Evolutionary conservation across 1,140 invertebrate genomes (phyloP).

Genomic region (Trachelipus rathkii): DNA sequence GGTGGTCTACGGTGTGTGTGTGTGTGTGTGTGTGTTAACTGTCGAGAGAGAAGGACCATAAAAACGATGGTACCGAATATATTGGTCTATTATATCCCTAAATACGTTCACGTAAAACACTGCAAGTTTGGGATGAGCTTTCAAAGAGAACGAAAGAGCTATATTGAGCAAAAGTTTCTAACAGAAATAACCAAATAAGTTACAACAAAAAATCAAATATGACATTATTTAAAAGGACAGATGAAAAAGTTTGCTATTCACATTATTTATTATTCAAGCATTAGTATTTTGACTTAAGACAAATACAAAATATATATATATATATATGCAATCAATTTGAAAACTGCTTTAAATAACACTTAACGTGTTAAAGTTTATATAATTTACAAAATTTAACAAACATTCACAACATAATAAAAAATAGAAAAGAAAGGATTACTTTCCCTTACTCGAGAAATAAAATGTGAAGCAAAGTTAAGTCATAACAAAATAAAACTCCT

Average conservation of each 20-base stretch:
- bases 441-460: background rate
- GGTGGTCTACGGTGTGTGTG: too few relatives aligned
- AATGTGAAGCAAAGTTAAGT: background rate
- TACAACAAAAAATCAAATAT: too few relatives aligned
- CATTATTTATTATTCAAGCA: conserved; percentile 9
- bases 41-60: too few relatives aligned
- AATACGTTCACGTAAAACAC: too few relatives aligned
- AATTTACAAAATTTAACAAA: conserved; percentile 9
- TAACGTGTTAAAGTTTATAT: background rate
- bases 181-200: too few relatives aligned
- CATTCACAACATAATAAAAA: background rate
- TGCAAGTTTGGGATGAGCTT: too few relatives aligned
- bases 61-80: too few relatives aligned
- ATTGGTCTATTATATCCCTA: too few relatives aligned
- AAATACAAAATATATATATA: conserved; percentile 6
- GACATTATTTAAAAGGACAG: too few relatives aligned
- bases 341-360: background rate
- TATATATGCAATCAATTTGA: background rate
- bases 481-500: background rate
- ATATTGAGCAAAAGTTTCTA: too few relatives aligned
- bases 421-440: background rate
- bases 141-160: too few relatives aligned
- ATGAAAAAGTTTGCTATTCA: background rate
- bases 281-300: background rate
- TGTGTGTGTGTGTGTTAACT: too few relatives aligned